Conservation (phyloP, 2,797 vertebrate species). For the Lemur catta region DNA sequence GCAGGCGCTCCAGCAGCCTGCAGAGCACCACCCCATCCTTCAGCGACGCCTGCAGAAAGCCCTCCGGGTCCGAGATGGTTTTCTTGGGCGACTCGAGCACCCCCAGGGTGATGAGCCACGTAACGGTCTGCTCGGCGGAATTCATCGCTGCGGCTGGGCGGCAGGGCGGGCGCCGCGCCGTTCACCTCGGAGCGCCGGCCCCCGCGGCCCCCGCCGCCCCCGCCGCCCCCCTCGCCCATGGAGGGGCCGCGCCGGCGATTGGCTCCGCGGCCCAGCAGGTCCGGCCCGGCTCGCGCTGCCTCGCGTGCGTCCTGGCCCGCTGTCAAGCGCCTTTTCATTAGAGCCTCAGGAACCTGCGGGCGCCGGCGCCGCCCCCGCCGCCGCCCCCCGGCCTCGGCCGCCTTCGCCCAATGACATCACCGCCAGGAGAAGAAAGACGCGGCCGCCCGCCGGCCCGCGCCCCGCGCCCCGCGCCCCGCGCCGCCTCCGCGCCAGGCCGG, state of each 20-base stretch:
- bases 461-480: conserved; percentile 35
- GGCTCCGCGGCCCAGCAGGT: conserved; percentile 87
- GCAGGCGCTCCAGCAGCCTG: conserved; percentile 93
- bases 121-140: conserved; percentile 98
- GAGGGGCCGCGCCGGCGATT: conserved; percentile 88
- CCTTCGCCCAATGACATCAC: conserved; percentile 90
- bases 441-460: conserved; percentile 44
- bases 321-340: conserved; percentile 87
- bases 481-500: neutral
- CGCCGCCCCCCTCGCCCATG: conserved; percentile 82
- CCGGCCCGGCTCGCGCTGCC: conserved; percentile 78
- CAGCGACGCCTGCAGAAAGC: conserved; percentile 89
- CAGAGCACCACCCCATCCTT: conserved; percentile 96
- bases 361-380: conserved; percentile 77
- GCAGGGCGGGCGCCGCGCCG: conserved; percentile 45
- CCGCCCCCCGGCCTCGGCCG: conserved; percentile 83
- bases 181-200: conserved; percentile 82
- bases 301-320: conserved; percentile 87
- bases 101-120: conserved; percentile 96
- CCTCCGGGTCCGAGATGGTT: conserved; percentile 94
- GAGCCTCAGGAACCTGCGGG: conserved; percentile 84
- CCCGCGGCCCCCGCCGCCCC: conserved; percentile 76
- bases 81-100: conserved; percentile 98
- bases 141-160: conserved; percentile 86
- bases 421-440: conserved; percentile 80